Base-by-base conservation (phyloP, 2,888 invertebrate genomes). In the Hymenopus coronatus region DNA sequence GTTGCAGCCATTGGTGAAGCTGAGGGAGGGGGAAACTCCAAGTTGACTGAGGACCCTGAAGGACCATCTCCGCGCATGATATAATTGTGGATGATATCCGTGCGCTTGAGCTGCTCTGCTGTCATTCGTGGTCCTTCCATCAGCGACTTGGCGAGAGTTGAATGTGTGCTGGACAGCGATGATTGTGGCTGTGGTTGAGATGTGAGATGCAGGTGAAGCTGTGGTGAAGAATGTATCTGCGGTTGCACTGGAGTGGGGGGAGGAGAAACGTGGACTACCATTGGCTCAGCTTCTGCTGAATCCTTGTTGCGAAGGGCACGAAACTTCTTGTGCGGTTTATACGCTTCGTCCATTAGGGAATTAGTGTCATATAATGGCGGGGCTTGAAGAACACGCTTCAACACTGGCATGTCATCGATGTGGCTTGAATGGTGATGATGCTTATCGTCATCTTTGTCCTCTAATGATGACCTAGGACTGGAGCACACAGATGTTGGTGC, bases 271-370 rank as follows among this genome's bases (percentile, higher is more conserved):
- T 89, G 85, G 28, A 92, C 92, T 14, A 95, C 93, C 90, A 96
- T 96, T 0, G 96, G 95, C 92, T 96, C 96, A 3, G 97, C 97
- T 92, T 97, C 97, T 84, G 96, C 97, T 2, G 96, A 96, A 92
- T 97, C 97, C 91, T 97, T 97, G 90, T 93, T 93, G 40, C 97
- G 94, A 92, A 97, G 94, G 3, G 97, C 97, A 84, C 98, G 96
- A 95, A 98, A 98, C 93, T 98, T 98, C 94, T 98, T 98, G 94
- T 98, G 98, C 90, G 98, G 98, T 93, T 98, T 98, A 94, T 98
- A 98, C 27, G 98, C 98, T 93, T 98, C 98, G 93, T 98, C 98
- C 98, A 98, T 98, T 89, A 98, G 94, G 2, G 97, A 96, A 92
- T 97, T 97, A 89, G 98, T 97, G 92, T 98, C 98, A 93, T 98